Evolutionary conservation across 2,888 invertebrate species (phyloP), one percentile per base, ranked within the genome.

Genomic region (Ophioninae sp.): DNA sequence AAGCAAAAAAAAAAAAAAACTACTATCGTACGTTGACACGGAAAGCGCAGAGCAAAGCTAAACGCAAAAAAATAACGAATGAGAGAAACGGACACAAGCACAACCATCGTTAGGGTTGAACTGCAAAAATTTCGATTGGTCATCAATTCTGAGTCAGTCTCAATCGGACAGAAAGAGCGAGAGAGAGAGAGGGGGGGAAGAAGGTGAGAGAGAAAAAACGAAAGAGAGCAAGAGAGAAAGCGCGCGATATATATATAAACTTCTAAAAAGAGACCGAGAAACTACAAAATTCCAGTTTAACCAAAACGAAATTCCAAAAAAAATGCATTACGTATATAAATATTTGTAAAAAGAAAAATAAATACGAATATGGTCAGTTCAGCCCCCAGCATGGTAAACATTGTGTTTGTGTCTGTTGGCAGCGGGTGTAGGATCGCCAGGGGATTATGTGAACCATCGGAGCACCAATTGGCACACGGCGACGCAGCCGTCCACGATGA

Each of bases 321-420:
- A 79, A 64, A 65, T 30, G 56, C 65, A 71, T 78, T 65, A 39
- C 41, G 64, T 2, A 63, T 65, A 81, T 56, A 17, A 68, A 71
- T 81, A 81, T 83, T 58, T 64, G 65, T 59, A 84, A 77, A 83
- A 76, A 83, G 82, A 81, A 44, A 73, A 75, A 59, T 61, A 71
- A 61, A 71, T 51, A 77, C 75, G 61, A 81, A 71, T 81, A 89
- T 89, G 87, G 87, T 89, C 91, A 91, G 91, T 91, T 91, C 91
- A 91, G 91, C 91, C 91, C 91, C 87, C 73, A 37, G 91, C 85
- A 90, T 91, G 91, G 91, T 91, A 91, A 79, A 91, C 86, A 90
- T 90, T 91, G 91, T 91, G 91, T 91, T 91, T 91, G 91, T 91
- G 91, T 91, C 91, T 91, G 91, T 91, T 89, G 88, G 87, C 91